These are phyloP conservation scores for Anguilla obscura DNA, from an alignment of 2,797 vertebrate species.

Conservation along the genomic window DNA sequence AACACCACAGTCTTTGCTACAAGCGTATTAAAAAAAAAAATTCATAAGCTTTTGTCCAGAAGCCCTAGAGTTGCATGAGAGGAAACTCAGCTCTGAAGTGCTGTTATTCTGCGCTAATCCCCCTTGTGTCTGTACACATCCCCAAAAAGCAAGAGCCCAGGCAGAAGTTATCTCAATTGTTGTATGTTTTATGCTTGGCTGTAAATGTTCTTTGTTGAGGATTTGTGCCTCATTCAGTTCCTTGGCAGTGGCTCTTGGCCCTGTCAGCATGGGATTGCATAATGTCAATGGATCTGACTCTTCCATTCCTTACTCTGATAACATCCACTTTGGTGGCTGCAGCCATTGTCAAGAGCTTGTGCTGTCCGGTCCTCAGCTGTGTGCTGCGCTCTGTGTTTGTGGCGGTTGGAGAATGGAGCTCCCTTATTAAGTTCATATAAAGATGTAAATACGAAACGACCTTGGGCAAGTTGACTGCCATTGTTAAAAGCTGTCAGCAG, in stretches of 20 bases:
- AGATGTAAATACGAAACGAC: background rate
- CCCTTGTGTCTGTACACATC: slow-evolving; percentile 33
- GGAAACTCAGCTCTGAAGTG: slow-evolving; percentile 41
- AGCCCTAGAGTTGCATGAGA: slow-evolving; percentile 45
- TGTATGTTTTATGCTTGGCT: background rate
- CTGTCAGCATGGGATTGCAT: slow-evolving; percentile 55
- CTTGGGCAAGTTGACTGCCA: background rate
- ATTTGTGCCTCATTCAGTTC: slow-evolving; percentile 18
- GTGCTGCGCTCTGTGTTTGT: background rate
- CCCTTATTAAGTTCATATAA: slow-evolving; percentile 15
- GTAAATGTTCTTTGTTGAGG: slow-evolving; percentile 6
- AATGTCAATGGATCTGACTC: slow-evolving; percentile 49
- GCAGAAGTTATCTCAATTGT: slow-evolving; percentile 26
- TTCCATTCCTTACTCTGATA: slow-evolving; percentile 56
- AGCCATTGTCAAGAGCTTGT: background rate
- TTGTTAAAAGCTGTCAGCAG: background rate
- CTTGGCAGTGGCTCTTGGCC: slow-evolving; percentile 37
- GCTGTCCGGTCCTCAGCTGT: background rate
- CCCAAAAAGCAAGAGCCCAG: slow-evolving; percentile 27
- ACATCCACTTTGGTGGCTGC: slow-evolving; percentile 41
- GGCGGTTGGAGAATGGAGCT: background rate
- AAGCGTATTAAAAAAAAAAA: slow-evolving; percentile 33
- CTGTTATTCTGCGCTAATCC: slow-evolving; percentile 51
- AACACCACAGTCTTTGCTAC: slow-evolving; percentile 23
- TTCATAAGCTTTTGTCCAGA: slow-evolving; percentile 52